Base-by-base conservation (phyloP, 2,113 vertebrate species). In the Nerophis lumbriciformis region DNA sequence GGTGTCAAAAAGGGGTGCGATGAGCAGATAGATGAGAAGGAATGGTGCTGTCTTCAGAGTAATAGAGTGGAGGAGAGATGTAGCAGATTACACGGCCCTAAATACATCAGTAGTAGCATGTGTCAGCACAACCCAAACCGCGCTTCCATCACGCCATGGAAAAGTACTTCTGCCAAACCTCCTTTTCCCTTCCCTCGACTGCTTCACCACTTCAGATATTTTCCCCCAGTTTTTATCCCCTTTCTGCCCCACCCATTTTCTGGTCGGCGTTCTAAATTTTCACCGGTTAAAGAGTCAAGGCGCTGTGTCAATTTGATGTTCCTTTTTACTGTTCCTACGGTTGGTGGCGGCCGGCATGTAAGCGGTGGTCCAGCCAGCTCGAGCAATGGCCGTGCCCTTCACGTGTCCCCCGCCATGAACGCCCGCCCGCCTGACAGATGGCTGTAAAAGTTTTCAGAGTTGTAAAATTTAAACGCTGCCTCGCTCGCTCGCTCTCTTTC, bases 391-490 rank as follows among this genome's bases (percentile, higher is more conserved):
- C 84, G 78, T 78, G 84, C 79, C 87, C 88, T 90, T 90, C 83
- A 83, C 54, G 16, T 66, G 83, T 79, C 83, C 71, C 70, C 42
- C 42, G 10, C 10, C 42, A 45, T 45, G 10, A 11, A 12, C 10
- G 11, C 42, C 2, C 11, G 6, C 39, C 38, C 7, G 4, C 63
- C 67, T 64, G 75, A 88, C 87, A 89, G 87, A 83, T 77, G 82
- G 86, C 83, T 77, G 76, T 90, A 85, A 90, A 91, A 88, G 73
- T 80, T 87, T 83, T 82, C 86, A 84, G 79, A 81, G 83, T 83
- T 83, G 88, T 89, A 90, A 88, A 89, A 90, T 89, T 86, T 82
- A 90, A 90, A 88, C 87, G 72, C 79, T 71, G 87, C 85, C 73
- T 79, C 80, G 6, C 42, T 45, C 42, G 19, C 19, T 19, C 28